A percentile compares a stretch with the other conserved stretches of the same genome.
Conservation (phyloP, 2,113 vertebrate species). For the Lipotes vexillifer region DNA sequence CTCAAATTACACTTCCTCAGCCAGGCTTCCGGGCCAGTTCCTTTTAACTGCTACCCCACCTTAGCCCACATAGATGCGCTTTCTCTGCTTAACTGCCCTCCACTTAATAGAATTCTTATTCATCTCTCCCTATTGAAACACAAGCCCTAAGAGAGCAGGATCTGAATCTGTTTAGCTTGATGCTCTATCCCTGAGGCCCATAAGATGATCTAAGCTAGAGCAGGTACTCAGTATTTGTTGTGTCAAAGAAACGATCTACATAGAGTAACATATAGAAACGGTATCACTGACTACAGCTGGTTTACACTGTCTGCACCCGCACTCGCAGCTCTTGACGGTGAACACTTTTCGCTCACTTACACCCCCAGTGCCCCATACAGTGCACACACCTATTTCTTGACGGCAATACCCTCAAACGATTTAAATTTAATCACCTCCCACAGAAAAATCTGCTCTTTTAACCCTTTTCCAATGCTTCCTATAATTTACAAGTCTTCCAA, state of each 20-base stretch:
- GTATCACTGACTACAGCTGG: too few relatives aligned
- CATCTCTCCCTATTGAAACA: not conserved
- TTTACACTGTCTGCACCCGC: not conserved
- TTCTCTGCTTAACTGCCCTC: not conserved
- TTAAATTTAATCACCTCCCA: not conserved
- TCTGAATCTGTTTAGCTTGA: not conserved
- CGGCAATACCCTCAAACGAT: not conserved
- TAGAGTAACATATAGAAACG: not conserved
- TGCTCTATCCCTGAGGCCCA: not conserved
- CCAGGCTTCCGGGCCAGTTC: not conserved
- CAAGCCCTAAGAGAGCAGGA: not conserved
- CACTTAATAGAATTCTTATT: not conserved
- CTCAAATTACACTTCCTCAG: not conserved
- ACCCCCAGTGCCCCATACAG: not conserved
- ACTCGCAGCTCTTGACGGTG: not conserved
- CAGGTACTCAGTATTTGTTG: not conserved
- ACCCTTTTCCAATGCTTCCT: not conserved
- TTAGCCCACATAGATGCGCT: not conserved
- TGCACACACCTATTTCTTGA: not conserved
- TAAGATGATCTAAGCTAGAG: not conserved
- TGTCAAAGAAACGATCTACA: not conserved
- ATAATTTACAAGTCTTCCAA: not conserved
- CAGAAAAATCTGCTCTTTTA: not conserved
- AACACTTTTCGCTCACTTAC: not conserved
- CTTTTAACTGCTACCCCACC: not conserved